Conservation (phyloP, 53 echinoderm and acorn worm genomes). For the Zoroaster sp. region DNA sequence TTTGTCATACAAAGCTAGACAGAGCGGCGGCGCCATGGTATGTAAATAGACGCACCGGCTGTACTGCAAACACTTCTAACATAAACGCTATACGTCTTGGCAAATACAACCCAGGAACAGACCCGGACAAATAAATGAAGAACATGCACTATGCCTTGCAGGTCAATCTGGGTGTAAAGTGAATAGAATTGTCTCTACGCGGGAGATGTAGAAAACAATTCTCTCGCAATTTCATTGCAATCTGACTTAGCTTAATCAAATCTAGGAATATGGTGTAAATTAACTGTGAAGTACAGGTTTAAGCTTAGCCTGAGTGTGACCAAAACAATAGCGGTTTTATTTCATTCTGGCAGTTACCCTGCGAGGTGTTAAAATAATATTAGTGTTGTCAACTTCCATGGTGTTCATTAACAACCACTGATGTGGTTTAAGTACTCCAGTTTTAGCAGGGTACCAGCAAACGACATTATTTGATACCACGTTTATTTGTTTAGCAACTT, state of each 20-base stretch:
- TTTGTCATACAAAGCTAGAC: constrained; percentile 35
- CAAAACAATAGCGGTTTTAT: no score
- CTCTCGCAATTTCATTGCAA: background rate
- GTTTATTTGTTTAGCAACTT: no score
- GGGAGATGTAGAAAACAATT: background rate
- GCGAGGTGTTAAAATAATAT: no score
- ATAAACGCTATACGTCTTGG: constrained; percentile 30
- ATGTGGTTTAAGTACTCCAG: no score
- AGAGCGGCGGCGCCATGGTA: constrained; percentile 21
- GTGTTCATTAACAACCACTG: no score
- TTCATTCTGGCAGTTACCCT: no score
- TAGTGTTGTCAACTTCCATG: no score
- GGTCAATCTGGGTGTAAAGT: constrained; percentile 16
- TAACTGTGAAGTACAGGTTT: no score
- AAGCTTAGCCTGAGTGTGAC: no score
- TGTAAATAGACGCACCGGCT: constrained; percentile 38
- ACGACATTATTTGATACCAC: no score
- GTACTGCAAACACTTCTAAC: constrained; percentile 15
- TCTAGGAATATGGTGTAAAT: no score
- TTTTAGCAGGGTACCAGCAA: no score
- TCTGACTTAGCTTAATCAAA: background rate
- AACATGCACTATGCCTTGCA: background rate
- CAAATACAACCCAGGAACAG: constrained; percentile 5
- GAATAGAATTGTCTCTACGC: background rate
- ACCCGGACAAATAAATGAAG: background rate